Evolutionary conservation across 2,888 invertebrate species (phyloP).

Genomic region (Oxycera nigricornis): DNA sequence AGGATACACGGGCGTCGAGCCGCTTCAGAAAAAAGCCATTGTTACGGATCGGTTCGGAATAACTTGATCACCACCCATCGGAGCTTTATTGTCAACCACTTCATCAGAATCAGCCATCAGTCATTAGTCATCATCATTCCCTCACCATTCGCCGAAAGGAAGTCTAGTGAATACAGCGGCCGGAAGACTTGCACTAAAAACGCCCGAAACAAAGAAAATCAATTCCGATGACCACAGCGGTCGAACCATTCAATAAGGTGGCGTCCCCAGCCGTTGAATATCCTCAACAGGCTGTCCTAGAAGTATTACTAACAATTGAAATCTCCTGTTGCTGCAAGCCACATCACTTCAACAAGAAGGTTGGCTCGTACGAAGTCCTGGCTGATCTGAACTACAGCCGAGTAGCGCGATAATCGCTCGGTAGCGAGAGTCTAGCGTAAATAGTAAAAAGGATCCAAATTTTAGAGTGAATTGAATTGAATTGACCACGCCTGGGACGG

Average conservation of each 20-base stretch:
- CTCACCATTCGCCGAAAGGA: background rate
- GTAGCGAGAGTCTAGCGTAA: background rate
- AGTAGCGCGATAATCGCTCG: constrained; percentile 18
- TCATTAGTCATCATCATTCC: background rate
- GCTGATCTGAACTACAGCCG: constrained; percentile 59
- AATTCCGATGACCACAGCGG: constrained; percentile 59
- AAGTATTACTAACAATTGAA: constrained; percentile 37
- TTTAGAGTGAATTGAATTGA: background rate
- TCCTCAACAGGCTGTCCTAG: constrained; percentile 45
- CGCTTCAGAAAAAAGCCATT: background rate
- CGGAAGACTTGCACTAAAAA: constrained; percentile 43
- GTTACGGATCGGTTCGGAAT: background rate
- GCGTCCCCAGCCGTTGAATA: constrained; percentile 54
- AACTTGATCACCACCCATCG: background rate
- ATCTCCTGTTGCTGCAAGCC: constrained; percentile 34
- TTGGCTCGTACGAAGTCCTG: constrained; percentile 58
- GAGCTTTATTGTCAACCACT: too few relatives aligned
- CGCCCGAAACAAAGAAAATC: constrained; percentile 50
- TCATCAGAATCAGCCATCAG: background rate
- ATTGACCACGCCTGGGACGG: background rate
- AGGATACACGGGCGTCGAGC: background rate
- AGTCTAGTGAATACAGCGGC: background rate
- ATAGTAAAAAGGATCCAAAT: background rate
- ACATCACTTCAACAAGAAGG: constrained; percentile 48
- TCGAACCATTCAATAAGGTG: constrained; percentile 57